These are phyloP conservation scores for Talpa occidentalis DNA, from an alignment of 2,113 vertebrate genomes.

Conservation along the genomic window DNA sequence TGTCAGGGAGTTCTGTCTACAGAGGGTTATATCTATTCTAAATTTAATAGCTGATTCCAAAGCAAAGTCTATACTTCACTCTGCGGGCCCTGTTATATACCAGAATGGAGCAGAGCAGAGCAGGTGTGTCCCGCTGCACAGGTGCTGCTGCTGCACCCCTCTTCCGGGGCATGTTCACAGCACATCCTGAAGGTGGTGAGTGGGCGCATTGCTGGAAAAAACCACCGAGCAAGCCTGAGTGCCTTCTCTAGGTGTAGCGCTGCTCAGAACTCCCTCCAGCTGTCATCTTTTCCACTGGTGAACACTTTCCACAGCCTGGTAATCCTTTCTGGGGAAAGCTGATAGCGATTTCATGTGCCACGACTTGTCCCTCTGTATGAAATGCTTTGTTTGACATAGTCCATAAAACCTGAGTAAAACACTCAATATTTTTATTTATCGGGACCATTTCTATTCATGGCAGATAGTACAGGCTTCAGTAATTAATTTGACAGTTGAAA, in stretches of 20 bases:
- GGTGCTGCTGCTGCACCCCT: neutral
- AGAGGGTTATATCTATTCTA: conserved; percentile 9
- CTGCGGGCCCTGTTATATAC: neutral
- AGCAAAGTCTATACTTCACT: neutral
- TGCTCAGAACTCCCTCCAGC: neutral
- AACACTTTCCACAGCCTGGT: neutral
- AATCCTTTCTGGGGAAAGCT: neutral
- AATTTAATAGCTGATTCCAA: conserved; percentile 65
- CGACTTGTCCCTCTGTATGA: neutral
- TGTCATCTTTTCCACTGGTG: conserved; percentile 3
- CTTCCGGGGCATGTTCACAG: neutral
- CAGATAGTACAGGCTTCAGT: neutral
- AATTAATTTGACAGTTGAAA: neutral
- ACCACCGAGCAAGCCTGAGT: neutral
- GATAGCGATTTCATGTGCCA: neutral
- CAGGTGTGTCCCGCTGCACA: neutral
- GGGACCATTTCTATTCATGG: neutral
- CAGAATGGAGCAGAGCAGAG: neutral
- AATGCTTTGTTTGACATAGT: neutral
- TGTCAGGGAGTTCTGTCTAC: conserved; percentile 66
- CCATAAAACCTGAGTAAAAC: neutral
- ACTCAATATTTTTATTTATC: neutral
- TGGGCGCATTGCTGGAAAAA: neutral
- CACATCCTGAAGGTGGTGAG: neutral
- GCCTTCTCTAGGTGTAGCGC: neutral